These are phyloP conservation scores for Melinaea menophilus DNA, from an alignment of 2,888 invertebrate species.

Conservation along the genomic window DNA sequence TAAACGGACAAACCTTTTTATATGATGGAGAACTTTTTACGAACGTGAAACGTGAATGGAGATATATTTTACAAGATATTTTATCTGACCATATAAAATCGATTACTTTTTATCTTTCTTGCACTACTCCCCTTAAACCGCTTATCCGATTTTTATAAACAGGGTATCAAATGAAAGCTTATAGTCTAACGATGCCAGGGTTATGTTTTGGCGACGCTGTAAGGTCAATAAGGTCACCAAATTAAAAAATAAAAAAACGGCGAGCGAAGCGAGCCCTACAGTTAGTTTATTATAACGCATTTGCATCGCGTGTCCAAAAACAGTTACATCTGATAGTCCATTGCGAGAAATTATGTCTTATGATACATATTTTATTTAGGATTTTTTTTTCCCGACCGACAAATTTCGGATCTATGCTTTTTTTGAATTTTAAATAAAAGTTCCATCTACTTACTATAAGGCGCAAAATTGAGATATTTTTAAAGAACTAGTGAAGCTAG, in stretches of 20 bases:
- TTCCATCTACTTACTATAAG: conserved; percentile 28
- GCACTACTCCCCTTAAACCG: no score
- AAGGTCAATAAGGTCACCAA: no score
- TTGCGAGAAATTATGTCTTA: conserved; percentile 7
- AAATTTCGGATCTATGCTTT: not conserved
- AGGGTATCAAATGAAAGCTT: no score
- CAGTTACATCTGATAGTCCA: conserved; percentile 24
- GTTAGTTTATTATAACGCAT: conserved; percentile 7
- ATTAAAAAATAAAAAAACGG: no score
- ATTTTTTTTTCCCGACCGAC: no score
- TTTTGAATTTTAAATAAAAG: conserved; percentile 7
- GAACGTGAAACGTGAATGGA: conserved; percentile 15
- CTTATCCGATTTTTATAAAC: no score
- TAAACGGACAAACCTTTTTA: conserved; percentile 22
- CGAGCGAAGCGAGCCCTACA: no score
- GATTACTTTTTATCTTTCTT: no score
- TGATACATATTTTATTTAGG: no score
- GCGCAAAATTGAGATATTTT: conserved; percentile 31
- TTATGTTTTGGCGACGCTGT: no score
- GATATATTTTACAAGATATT: conserved; percentile 15
- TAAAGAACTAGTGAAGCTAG: conserved; percentile 28
- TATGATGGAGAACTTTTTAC: conserved; percentile 25
- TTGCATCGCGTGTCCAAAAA: conserved; percentile 5
- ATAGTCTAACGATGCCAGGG: no score
- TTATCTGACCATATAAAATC: no score